Base-by-base conservation (phyloP, 2,888 invertebrate species). In the Pocota personata region DNA sequence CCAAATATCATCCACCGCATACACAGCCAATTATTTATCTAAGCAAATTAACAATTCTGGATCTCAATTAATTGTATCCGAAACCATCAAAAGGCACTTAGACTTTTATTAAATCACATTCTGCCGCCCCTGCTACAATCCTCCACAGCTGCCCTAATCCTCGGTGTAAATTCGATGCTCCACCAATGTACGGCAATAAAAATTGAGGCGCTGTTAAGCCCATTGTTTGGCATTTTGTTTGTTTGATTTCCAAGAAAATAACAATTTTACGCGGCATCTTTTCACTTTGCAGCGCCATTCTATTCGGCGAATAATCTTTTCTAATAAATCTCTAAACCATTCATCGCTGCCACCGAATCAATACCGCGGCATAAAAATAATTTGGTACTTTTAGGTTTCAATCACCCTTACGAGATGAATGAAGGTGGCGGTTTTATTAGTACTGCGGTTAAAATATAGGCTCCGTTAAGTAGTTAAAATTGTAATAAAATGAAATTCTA, bases 31-130 rank as follows among this genome's bases (percentile, higher is more conserved):
- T 77, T 77, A 76, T 76, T 66, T 76, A 58, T 77, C 76, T 67
- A 58, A 48, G 67, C 67, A 67, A 67, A 77, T 67, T 58, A 32
- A 58, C 76, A 77, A 77, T 58, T 58, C 24, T 10, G 48, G 48
- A 58, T 77, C 76, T 67, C 58, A 67, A 77, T 77, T 77, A 77
- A 77, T 73, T 77, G 67, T 67, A 58, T 50, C 58, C 76, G 57
- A 46, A 46, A 32, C 64, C 52, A 66, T 75, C 75, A 75, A 75
- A 75, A 48, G 76, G 40, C 50, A 60, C 58, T 67, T 67, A 40
- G 40, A n/a, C 43, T 66, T 75, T 75, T 75, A 75, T 75, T 43
- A 43, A 75, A 55, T 30, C 40, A 32, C 35, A 19, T 48, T n/a
- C 64, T 21, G 21, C 14, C n/a, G n/a, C 40, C 21, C 3, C 40